Base-by-base conservation (phyloP, 2,113 vertebrate species). In the Laticauda colubrina region DNA sequence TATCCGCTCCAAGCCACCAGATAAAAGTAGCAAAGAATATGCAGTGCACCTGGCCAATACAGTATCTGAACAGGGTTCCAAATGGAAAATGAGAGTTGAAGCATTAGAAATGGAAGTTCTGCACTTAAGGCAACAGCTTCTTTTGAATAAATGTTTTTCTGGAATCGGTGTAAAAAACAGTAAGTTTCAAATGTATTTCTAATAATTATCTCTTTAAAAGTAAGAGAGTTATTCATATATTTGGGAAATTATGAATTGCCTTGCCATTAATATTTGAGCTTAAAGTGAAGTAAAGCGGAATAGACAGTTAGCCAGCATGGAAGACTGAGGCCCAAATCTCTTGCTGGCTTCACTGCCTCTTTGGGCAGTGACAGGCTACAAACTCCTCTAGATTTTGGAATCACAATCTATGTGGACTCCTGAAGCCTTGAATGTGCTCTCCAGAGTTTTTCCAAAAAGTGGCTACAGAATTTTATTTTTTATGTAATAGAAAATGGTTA, bases 81-180 rank as follows among this genome's bases (percentile, higher is more conserved):
- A 94, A 54, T 98, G 97, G 98, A 98, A 93, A 94, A 94, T 90
- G 0, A 98, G 96, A 95, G 98, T 97, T 43, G 92, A 95, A 96
- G 94, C 26, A 0, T 97, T 99, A 91, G 97, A 99, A 97, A 97
- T 97, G 92, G 98, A 99, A 97, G 97, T 99, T 95, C 96, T 99
- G 90, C 96, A 94, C 39, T 97, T 99, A 93, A 97, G 94, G 14
- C 98, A 98, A 95, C 97, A 98, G 54, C 94, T 98, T 59, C 96
- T 99, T 91, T 95, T 99, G 89, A 95, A 85, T 90, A 97, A 92
- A 85, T 92, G 97, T 15, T 96, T 91, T 92, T 91, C 95, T 0
- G 96, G 61, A 87, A 92, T 95, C 23, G 75, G 6, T 92, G 90
- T 92, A 91, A 93, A 96, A 94, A 96, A 94, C 5, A 95, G 98